These are phyloP conservation scores for Fundulus diaphanus DNA, from an alignment of 2,797 vertebrate species.

Conservation along the genomic window DNA sequence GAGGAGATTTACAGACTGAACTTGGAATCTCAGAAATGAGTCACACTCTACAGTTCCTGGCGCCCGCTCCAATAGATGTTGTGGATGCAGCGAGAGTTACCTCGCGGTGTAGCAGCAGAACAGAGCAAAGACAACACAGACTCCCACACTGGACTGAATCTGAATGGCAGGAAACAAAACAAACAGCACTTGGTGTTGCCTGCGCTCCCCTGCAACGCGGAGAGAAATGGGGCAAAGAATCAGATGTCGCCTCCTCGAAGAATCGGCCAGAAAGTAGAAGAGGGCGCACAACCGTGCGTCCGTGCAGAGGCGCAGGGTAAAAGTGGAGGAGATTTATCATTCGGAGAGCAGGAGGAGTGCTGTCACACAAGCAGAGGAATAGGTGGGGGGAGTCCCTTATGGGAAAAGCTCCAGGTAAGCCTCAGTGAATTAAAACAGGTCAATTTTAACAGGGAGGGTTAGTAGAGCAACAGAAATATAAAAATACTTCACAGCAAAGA, in stretches of 20 bases:
- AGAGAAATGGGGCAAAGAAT: constrained; percentile 45
- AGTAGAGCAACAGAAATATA: neutral
- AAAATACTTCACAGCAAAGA: neutral
- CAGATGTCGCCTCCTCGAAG: constrained; percentile 42
- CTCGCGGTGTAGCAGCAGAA: constrained; percentile 17
- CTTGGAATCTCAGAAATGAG: constrained; percentile 36
- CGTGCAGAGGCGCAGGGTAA: constrained; percentile 41
- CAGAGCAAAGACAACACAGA: constrained; percentile 13
- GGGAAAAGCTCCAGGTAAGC: neutral
- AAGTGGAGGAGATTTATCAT: constrained; percentile 64
- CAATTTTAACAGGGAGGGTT: neutral
- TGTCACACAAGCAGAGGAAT: constrained; percentile 11
- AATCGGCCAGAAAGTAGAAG: constrained; percentile 17
- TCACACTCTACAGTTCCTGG: constrained; percentile 31
- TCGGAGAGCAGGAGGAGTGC: constrained; percentile 41
- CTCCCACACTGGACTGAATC: constrained; percentile 15
- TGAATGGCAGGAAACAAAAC: constrained; percentile 14
- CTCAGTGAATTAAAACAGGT: neutral
- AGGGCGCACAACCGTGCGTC: constrained; percentile 15
- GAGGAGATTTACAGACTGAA: constrained; percentile 19
- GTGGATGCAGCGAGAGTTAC: constrained; percentile 11
- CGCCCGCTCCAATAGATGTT: constrained; percentile 13
- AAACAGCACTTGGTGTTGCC: constrained; percentile 9
- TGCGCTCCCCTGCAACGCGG: constrained; percentile 12
- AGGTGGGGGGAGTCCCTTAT: neutral